Percentiles rank a stretch among this genome's conserved stretches.
Conservation (phyloP, 2,888 invertebrate genomes). For the Oligia latruncula region DNA sequence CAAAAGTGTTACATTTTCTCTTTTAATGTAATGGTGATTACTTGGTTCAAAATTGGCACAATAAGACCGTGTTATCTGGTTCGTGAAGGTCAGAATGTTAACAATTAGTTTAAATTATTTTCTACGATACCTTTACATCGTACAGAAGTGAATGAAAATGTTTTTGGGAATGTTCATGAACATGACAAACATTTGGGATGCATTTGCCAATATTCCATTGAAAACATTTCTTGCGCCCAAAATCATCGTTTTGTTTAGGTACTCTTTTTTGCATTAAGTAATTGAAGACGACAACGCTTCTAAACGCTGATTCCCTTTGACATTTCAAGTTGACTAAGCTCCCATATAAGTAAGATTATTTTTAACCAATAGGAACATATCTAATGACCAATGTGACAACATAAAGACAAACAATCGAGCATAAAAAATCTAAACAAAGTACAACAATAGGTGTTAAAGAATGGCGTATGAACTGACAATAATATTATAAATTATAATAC, state of each 20-base stretch:
- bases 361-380: not conserved
- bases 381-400: not conserved
- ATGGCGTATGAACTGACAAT: not conserved
- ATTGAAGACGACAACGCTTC: not conserved
- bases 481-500: not conserved
- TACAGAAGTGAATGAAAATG: conserved; percentile 37
- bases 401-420: conserved; percentile 34
- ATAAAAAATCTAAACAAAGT: conserved; percentile 18
- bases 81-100: conserved; percentile 70
- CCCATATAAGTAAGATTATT: not conserved
- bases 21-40: conserved; percentile 31
- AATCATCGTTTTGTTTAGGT: not conserved
- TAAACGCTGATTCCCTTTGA: not conserved
- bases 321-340: no score
- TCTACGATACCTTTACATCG: conserved; percentile 38
- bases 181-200: conserved; percentile 11
- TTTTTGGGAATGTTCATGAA: conserved; percentile 29
- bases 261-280: not conserved
- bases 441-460: conserved; percentile 19
- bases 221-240: not conserved
- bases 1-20: conserved; percentile 32
- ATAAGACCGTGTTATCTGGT: conserved; percentile 60
- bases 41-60: conserved; percentile 28
- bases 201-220: conserved; percentile 26
- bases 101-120: conserved; percentile 69